Evolutionary conservation across 1,140 invertebrate genomes (phyloP).

Genomic region (Agrilus planipennis): DNA sequence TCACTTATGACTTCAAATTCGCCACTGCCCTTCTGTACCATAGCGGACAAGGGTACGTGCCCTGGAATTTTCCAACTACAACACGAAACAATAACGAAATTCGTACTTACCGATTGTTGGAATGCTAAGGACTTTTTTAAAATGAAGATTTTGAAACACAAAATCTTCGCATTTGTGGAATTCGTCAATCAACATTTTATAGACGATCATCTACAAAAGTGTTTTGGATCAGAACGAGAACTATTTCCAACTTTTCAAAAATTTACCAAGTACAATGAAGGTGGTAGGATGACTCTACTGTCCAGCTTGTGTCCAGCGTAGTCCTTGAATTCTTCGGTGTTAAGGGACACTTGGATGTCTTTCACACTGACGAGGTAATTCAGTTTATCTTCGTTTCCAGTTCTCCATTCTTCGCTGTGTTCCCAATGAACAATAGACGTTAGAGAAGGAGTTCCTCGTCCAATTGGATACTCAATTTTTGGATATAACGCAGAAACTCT

Average conservation of each 20-base stretch:
- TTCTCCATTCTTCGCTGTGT: conserved; percentile 63
- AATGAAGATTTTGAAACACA: conserved; percentile 77
- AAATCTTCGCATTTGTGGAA: too few relatives aligned
- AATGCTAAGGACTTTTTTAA: conserved; percentile 71
- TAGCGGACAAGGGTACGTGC: conserved; percentile 63
- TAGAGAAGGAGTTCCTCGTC: conserved; percentile 64
- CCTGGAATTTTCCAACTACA: conserved; percentile 11
- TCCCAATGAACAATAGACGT: conserved; percentile 78
- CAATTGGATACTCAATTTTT: conserved; percentile 62
- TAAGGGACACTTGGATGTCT: conserved; percentile 33
- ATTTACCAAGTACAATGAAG: conserved; percentile 25
- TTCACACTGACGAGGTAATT: conserved; percentile 25
- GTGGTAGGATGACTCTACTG: conserved; percentile 24
- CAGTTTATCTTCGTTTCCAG: conserved; percentile 26
- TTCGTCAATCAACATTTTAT: too few relatives aligned
- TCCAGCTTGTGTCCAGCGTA: conserved; percentile 27
- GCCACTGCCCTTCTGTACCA: conserved; percentile 74
- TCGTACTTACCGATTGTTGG: conserved; percentile 49
- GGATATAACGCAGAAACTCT: conserved; percentile 45
- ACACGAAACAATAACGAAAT: not conserved
- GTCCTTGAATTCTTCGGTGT: conserved; percentile 31
- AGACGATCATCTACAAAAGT: too few relatives aligned
- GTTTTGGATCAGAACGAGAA: too few relatives aligned
- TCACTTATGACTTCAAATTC: conserved; percentile 78
- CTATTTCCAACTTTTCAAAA: not conserved